Conservation (phyloP, 1,140 invertebrate genomes). For the Drosophila bifasciata region DNA sequence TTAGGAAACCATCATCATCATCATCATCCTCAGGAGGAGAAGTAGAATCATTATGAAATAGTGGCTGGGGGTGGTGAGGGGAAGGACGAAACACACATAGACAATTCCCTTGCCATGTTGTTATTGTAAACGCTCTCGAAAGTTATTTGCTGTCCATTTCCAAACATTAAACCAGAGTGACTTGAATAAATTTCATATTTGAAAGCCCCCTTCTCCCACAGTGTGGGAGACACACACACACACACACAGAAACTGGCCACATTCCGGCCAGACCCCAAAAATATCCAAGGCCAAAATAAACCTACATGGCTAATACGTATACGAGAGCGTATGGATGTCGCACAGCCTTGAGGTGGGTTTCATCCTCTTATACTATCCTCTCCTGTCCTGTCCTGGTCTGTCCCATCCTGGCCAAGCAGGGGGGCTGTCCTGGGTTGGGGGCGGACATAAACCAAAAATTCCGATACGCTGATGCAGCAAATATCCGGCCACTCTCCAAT, state of each 20-base stretch:
- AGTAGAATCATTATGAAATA: conserved; percentile 13
- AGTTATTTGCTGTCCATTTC: conserved; percentile 82
- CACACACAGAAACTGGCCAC: conserved; percentile 28
- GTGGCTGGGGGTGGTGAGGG: conserved; percentile 17
- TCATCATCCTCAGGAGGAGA: conserved; percentile 23
- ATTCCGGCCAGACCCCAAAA: conserved; percentile 43
- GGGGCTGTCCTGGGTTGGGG: background rate
- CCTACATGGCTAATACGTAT: conserved; percentile 70
- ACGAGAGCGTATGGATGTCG: conserved; percentile 13
- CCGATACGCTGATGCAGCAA: conserved; percentile 80
- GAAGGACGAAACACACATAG: conserved; percentile 27
- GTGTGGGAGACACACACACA: too few relatives aligned
- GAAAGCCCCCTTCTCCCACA: too few relatives aligned
- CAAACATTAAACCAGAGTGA: conserved; percentile 82
- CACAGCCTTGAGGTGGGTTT: conserved; percentile 63
- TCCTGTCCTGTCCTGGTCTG: background rate
- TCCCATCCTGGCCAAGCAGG: background rate
- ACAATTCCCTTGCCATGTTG: conserved; percentile 60
- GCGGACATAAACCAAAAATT: conserved; percentile 75
- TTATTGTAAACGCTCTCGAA: conserved; percentile 74
- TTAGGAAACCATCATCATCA: conserved; percentile 37
- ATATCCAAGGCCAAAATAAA: conserved; percentile 71
- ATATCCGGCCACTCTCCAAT: conserved; percentile 64
- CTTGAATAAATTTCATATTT: conserved; percentile 83
- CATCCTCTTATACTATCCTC: too few relatives aligned